These are phyloP conservation scores for Muschampia plurimacula DNA, from an alignment of 2,888 invertebrate species.

Conservation along the genomic window DNA sequence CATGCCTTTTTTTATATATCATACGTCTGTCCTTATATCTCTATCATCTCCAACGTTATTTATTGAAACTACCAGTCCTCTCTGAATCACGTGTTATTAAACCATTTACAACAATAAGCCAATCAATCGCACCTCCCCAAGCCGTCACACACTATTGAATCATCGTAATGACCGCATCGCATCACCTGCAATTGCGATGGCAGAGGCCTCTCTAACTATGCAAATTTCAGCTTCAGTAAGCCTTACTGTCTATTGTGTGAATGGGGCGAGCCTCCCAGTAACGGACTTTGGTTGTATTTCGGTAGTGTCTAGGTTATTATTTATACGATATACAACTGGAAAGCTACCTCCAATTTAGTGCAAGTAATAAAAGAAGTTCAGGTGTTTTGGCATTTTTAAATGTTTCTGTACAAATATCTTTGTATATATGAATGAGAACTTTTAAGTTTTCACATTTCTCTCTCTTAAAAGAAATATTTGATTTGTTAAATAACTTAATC, in stretches of 20 bases:
- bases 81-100: not conserved
- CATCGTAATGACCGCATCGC: slow-evolving; percentile 12
- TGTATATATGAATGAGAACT: too few species aligned
- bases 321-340: not conserved
- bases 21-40: not conserved
- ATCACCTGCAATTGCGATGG: slow-evolving; percentile 6
- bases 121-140: slow-evolving; percentile 10
- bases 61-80: not conserved
- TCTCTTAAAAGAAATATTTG: too few species aligned
- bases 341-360: too few species aligned
- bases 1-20: not conserved
- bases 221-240: slow-evolving; percentile 7
- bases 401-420: too few species aligned
- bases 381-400: too few species aligned
- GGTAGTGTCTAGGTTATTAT: not conserved
- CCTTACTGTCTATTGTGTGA: slow-evolving; percentile 3
- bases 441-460: too few species aligned
- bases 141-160: slow-evolving; percentile 10
- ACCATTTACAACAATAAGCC: slow-evolving; percentile 15
- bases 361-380: too few species aligned
- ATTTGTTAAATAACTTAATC: too few species aligned
- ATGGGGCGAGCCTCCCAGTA: not conserved
- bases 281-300: not conserved
- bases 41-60: not conserved
- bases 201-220: not conserved